Evolutionary conservation across 2,888 invertebrate genomes (phyloP), one percentile per base, ranked within the genome.

Genomic region (Pollenia angustigena): DNA sequence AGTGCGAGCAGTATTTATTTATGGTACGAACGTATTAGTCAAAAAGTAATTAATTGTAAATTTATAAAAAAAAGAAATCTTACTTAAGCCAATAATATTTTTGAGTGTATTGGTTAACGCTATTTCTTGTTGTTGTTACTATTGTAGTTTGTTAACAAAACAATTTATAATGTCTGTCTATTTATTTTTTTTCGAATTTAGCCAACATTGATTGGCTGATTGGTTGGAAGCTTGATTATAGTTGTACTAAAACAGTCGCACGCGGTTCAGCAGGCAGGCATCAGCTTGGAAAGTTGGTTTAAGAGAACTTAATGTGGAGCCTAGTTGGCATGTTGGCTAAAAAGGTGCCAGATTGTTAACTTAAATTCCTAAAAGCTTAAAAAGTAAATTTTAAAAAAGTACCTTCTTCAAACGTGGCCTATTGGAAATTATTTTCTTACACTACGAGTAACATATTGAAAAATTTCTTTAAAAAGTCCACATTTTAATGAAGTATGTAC

Each of bases 41-140:
- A 75, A 86, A 74, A 56, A 75, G 62, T 80, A 86, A 86, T 86
- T 86, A 86, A 86, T 86, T 86, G 68, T 82, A 79, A 85, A 40
- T 79, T 79, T 79, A 74, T 79, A 48, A 79, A 79, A 60, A 78
- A 10, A 52, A 56, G 79, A 72, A 72, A 84, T 64, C 18, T 11
- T 11, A n/a, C 52, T 54, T 14, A 54, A 75, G 48, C 81, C 76
- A 76, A 71, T 82, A 71, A 62, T 42, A 14, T 76, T 9, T n/a
- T 46, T 42, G 69, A 48, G 40, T 76, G 60, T 75, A 48, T 68
- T 52, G 60, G 52, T 82, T 69, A 56, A 9, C 32, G 10, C 18
- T 40, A 32, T n/a, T 48, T 76, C 16, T 16, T 52, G 52, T 66
- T 64, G 71, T 66, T 62, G 54, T 64, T 60, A 69, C 54, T 74